A percentile compares a stretch with the other conserved stretches of the same genome.
Evolutionary conservation across 2,888 invertebrate species (phyloP).

Genomic region (Polydrusus pterygomalis): DNA sequence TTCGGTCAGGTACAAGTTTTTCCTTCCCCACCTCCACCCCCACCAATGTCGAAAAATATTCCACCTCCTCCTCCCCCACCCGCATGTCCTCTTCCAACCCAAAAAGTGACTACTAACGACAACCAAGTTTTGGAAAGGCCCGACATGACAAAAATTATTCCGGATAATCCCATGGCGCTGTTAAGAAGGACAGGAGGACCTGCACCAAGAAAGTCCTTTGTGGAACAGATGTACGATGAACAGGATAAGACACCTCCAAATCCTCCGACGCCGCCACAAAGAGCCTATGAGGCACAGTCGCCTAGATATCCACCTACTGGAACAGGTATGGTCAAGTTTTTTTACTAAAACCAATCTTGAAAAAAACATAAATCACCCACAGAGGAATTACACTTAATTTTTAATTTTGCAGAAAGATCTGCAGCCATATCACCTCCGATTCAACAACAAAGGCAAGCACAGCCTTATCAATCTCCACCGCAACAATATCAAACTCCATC

Average conservation of each 20-base stretch:
- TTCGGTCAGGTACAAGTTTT: conserved; percentile 73
- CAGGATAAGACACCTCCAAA: conserved; percentile 51
- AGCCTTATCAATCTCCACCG: conserved; percentile 47
- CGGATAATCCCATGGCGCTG: conserved; percentile 82
- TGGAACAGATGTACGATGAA: conserved; percentile 64
- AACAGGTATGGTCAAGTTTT: background rate
- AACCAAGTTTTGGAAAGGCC: conserved; percentile 77
- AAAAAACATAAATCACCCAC: background rate
- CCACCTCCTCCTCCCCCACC: conserved; percentile 74
- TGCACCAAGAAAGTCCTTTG: conserved; percentile 63
- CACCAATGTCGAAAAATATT: conserved; percentile 75
- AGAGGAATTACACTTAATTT: too few species aligned
- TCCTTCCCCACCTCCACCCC: conserved; percentile 70
- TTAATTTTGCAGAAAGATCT: conserved; percentile 49
- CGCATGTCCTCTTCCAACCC: conserved; percentile 75
- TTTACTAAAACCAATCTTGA: too few species aligned
- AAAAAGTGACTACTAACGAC: conserved; percentile 72
- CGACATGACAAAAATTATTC: conserved; percentile 81
- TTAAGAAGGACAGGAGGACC: conserved; percentile 82
- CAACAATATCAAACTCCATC: conserved; percentile 47
- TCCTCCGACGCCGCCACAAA: conserved; percentile 54
- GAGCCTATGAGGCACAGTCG: conserved; percentile 39
- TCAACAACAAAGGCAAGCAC: conserved; percentile 53
- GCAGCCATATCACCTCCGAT: conserved; percentile 59
- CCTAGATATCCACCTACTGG: conserved; percentile 70